Percentiles rank a stretch among this genome's conserved stretches.
Conservation (phyloP, 2,888 invertebrate genomes). For the Eupsilia transversa region DNA sequence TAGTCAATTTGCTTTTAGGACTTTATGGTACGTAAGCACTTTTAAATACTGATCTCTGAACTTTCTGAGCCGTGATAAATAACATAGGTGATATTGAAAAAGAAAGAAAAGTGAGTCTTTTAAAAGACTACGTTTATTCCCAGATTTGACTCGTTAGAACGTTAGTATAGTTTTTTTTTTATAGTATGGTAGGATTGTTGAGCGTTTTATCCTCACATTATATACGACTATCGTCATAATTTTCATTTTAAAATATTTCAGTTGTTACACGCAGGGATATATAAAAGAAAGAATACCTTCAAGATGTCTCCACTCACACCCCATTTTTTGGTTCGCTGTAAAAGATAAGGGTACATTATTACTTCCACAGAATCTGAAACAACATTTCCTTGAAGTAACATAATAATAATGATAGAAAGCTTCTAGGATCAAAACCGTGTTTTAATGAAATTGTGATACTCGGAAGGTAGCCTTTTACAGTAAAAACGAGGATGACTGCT, state of each 20-base stretch:
- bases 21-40: not conserved
- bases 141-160: not conserved
- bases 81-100: not conserved
- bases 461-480: not conserved
- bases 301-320: conserved; percentile 81
- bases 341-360: conserved; percentile 53
- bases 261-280: not conserved
- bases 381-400: not conserved
- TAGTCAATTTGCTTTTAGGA: not conserved
- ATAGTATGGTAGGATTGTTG: not conserved
- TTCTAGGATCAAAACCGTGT: not conserved
- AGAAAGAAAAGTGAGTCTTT: too few relatives aligned
- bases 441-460: not conserved
- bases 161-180: not conserved
- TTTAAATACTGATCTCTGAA: too few relatives aligned
- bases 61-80: not conserved
- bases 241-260: not conserved
- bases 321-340: conserved; percentile 83
- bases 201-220: not conserved
- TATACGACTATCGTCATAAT: not conserved
- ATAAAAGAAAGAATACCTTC: conserved; percentile 72
- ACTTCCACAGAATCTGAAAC: not conserved
- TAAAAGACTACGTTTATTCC: not conserved
- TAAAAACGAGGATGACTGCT: not conserved
- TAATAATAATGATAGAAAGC: not conserved